Evolutionary conservation across 2,797 vertebrate species (phyloP), one percentile per base, ranked within the genome.

Genomic region (Yasuhikotakia modesta): DNA sequence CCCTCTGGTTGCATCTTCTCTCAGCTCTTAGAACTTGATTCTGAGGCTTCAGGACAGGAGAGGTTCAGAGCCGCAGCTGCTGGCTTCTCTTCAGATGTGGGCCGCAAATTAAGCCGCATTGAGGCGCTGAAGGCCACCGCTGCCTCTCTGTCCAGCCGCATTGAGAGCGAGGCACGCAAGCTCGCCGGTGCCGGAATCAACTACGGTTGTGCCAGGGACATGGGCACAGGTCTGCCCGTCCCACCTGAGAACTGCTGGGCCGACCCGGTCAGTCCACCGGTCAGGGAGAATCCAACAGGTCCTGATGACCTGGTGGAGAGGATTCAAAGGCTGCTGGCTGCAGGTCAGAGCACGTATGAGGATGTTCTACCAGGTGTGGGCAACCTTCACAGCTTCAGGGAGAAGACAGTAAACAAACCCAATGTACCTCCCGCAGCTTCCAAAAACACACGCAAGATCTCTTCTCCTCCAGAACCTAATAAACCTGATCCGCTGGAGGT

Each of bases 51-150:
- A 6, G 67, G 73, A 39, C 32, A 72, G 3, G 76, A 82, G 1
- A 35, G 64, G 52, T 19, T 43, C 21, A 46, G 17, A 35, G 57
- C 43, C 16, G 24, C 35, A 19, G 66, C 60, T 35, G 5, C 3
- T 1, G 19, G 30, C 0, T 67, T 60, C n/a, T 24, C 68, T 0
- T 52, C 24, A 17, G 64, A 30, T 17, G 22, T 46, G 48, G 10
- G 57, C 12, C 70, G 89, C 86, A 97, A 94, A 89, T 84, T 94
- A 79, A 94, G 94, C 81, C 95, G 95, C 3, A 96, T 99, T 58
- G 96, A 98, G 85, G 95, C 96, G 72, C 86, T 99, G 80, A 99
- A 97, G 88, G 96, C 96, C 73, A 97, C 95, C 19, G 98, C 98
- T n/a, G 93, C 94, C 46, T 97, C 95, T 21, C 92, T 99, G 66